These are phyloP conservation scores for Capricornis sumatraensis DNA, from an alignment of 2,113 vertebrate species.

Conservation along the genomic window DNA sequence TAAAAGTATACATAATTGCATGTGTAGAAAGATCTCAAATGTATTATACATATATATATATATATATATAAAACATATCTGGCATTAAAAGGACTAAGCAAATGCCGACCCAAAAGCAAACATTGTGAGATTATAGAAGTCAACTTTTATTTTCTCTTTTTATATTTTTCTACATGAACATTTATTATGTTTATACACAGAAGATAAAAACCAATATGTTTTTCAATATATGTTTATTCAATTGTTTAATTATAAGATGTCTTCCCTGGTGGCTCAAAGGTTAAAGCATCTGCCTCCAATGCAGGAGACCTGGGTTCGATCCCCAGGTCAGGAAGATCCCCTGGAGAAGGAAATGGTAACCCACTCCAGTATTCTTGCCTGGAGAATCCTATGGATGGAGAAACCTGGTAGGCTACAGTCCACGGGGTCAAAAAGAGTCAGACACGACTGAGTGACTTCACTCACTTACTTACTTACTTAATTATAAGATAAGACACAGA, in stretches of 20 bases:
- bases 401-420: too few relatives aligned
- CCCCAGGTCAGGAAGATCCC: too few relatives aligned
- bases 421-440: too few relatives aligned
- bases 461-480: not conserved
- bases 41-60: not conserved
- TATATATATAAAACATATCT: not conserved
- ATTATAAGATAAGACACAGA: constrained; percentile 13
- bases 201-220: not conserved
- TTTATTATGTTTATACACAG: not conserved
- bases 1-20: not conserved
- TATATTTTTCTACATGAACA: not conserved
- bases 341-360: too few relatives aligned
- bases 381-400: too few relatives aligned
- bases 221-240: not conserved
- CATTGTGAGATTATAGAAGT: not conserved
- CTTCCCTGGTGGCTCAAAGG: too few relatives aligned
- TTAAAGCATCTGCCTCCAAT: too few relatives aligned
- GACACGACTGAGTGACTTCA: too few relatives aligned
- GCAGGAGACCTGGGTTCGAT: too few relatives aligned
- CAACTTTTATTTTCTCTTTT: not conserved
- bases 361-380: too few relatives aligned
- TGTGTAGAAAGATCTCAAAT: not conserved
- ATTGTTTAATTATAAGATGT: not conserved
- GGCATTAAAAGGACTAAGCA: not conserved
- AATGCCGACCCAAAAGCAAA: not conserved